These are phyloP conservation scores for Epinotia demarniana DNA, from an alignment of 2,888 invertebrate genomes.

Conservation along the genomic window DNA sequence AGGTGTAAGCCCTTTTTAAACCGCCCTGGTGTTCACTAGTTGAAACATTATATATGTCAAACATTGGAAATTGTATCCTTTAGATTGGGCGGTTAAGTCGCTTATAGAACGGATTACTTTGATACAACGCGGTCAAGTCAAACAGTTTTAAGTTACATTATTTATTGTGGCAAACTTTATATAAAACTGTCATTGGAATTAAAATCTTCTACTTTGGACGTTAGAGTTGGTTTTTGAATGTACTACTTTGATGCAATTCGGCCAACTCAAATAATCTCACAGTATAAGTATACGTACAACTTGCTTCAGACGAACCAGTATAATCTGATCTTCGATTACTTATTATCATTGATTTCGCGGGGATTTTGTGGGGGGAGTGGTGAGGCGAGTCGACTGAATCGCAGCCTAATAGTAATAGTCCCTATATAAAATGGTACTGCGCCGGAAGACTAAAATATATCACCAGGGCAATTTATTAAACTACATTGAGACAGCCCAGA, in stretches of 20 bases:
- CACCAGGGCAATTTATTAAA: constrained; percentile 58
- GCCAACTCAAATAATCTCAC: too few relatives aligned
- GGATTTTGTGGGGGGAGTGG: not conserved
- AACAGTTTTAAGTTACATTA: too few relatives aligned
- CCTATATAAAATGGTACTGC: constrained; percentile 69
- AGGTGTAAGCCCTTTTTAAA: not conserved
- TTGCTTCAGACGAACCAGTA: not conserved
- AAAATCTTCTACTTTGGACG: too few relatives aligned
- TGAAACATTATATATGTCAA: not conserved
- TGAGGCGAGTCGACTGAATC: not conserved
- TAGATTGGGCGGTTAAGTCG: not conserved
- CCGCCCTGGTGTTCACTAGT: not conserved
- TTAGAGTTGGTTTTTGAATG: too few relatives aligned
- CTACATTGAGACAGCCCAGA: constrained; percentile 44
- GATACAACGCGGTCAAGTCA: too few relatives aligned
- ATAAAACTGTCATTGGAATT: too few relatives aligned
- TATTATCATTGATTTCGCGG: not conserved
- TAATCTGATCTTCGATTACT: not conserved
- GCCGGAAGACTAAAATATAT: constrained; percentile 66
- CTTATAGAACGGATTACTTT: not conserved
- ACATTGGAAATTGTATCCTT: not conserved
- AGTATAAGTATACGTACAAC: too few relatives aligned
- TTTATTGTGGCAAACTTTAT: too few relatives aligned
- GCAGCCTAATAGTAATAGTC: constrained; percentile 50
- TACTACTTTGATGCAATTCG: not conserved